Evolutionary conservation across 2,888 invertebrate genomes (phyloP), one percentile per base, ranked within the genome.

Genomic region (Agrotis puta): DNA sequence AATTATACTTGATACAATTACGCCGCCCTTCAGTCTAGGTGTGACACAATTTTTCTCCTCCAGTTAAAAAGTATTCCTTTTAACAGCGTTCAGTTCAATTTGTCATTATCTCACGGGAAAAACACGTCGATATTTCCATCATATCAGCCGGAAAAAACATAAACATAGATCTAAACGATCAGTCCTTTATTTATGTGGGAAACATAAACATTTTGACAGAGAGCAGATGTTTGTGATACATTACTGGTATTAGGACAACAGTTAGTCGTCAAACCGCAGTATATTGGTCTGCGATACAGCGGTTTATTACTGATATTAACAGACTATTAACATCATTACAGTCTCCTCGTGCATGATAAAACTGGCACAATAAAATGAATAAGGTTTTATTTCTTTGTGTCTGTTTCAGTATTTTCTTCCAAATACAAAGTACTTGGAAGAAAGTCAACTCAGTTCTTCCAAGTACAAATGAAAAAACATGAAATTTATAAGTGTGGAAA

Each of bases 101-200:
- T 68, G 64, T 80, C 77, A 80, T 77, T 70, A 79, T 64, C 48
- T 47, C 51, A 64, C 80, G 80, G 77, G 80, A 80, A 80, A 80
- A 80, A 80, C 80, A 80, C 51, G 57, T 50, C 80, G 43, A 77
- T 80, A 80, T 80, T 74, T 77, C 62, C 64, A 80, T 80, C 80
- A 80, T 80, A 80, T 74, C 80, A 70, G 16, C 80, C 80, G 80
- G 80, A 80, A 80, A 80, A 80, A 80, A 80, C 80, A 80, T 80
- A 80, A 80, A 77, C 80, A 77, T 77, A 67, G 63, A 77, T 77
- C 80, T 64, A 39, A 64, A 80, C 69, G 59, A 80, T 80, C 77
- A 77, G 54, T 80, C 51, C 59, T 24, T 70, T 76, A 47, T 80
- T 72, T 72, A 65, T 79, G 76, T 33, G 43, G 53, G 24, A 33